A percentile compares a stretch with the other conserved stretches of the same genome.
phyloP scores from a whole-genome alignment of 2,113 vertebrate species.

The Ia io region DNA sequence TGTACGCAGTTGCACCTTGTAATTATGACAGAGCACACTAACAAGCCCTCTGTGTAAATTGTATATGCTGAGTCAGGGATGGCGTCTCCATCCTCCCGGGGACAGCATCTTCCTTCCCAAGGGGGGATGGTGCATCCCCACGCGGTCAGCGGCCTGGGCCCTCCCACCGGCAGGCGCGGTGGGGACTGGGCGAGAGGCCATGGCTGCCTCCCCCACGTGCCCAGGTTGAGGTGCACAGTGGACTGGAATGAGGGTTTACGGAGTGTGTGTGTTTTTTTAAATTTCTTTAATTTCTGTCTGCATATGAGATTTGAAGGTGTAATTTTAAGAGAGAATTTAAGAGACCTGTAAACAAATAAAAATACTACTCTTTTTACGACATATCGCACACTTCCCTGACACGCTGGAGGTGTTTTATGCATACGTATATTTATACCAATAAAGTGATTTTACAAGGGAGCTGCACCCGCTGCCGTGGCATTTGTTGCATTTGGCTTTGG shows the following conservation, averaged over 20 bases:
- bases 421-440: slow-evolving; percentile 94
- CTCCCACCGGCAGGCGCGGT: slow-evolving; percentile 75
- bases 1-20: slow-evolving; percentile 87
- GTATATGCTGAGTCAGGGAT: slow-evolving; percentile 86
- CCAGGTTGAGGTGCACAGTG: slow-evolving; percentile 77
- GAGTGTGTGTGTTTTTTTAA: slow-evolving; percentile 80
- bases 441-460: slow-evolving; percentile 92
- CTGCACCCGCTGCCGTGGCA: background rate
- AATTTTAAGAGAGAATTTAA: slow-evolving; percentile 76
- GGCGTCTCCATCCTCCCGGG: slow-evolving; percentile 84
- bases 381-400: slow-evolving; percentile 82
- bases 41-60: slow-evolving; percentile 88
- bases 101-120: slow-evolving; percentile 80
- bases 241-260: slow-evolving; percentile 82
- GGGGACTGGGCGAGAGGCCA: slow-evolving; percentile 62
- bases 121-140: slow-evolving; percentile 78
- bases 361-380: slow-evolving; percentile 76
- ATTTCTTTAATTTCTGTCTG: slow-evolving; percentile 79
- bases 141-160: slow-evolving; percentile 71
- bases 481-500: background rate
- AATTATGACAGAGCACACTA: slow-evolving; percentile 89
- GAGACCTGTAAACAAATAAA: slow-evolving; percentile 77
- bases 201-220: slow-evolving; percentile 60
- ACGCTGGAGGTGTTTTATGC: slow-evolving; percentile 88
- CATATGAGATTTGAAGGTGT: slow-evolving; percentile 83